Percentiles rank a stretch among this genome's conserved stretches.
Conservation (phyloP, 2,888 invertebrate species). For the Lycophotia porphyrea region DNA sequence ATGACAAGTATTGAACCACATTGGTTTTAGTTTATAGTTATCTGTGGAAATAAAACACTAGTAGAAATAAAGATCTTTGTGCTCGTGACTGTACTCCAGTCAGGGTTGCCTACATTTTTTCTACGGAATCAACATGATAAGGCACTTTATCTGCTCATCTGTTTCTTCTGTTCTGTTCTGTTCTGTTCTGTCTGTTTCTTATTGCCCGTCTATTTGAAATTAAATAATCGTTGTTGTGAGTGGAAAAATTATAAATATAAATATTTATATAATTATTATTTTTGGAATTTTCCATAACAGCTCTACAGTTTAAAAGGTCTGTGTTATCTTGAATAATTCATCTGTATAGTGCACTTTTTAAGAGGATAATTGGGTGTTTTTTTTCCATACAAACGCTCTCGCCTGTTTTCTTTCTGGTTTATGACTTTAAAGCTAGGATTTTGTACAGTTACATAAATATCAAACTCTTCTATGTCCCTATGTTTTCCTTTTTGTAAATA, state of each 20-base stretch:
- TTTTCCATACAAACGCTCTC: too few relatives aligned
- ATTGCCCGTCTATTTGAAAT: too few relatives aligned
- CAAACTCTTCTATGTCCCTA: too few relatives aligned
- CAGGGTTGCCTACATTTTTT: constrained; percentile 49
- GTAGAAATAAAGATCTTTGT: background rate
- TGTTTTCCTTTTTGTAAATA: too few relatives aligned
- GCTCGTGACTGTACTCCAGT: constrained; percentile 1
- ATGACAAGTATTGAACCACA: background rate
- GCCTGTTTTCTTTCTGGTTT: too few relatives aligned
- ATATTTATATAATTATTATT: background rate
- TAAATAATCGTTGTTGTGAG: background rate
- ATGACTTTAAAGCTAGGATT: too few relatives aligned
- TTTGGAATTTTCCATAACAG: constrained; percentile 6
- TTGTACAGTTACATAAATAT: too few relatives aligned
- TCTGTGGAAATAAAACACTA: background rate
- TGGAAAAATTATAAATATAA: background rate
- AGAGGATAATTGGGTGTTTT: too few relatives aligned
- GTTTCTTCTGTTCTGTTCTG: too few relatives aligned
- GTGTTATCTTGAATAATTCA: background rate
- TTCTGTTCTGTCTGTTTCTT: too few relatives aligned
- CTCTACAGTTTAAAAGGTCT: background rate
- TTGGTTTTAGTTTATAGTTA: background rate
- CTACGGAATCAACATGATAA: constrained; percentile 18
- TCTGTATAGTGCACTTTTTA: background rate
- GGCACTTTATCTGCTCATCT: constrained; percentile 22